A percentile compares a stretch with the other conserved stretches of the same genome.
phyloP scores from a whole-genome alignment of 2,113 vertebrate genomes.

The Galbula dea region DNA sequence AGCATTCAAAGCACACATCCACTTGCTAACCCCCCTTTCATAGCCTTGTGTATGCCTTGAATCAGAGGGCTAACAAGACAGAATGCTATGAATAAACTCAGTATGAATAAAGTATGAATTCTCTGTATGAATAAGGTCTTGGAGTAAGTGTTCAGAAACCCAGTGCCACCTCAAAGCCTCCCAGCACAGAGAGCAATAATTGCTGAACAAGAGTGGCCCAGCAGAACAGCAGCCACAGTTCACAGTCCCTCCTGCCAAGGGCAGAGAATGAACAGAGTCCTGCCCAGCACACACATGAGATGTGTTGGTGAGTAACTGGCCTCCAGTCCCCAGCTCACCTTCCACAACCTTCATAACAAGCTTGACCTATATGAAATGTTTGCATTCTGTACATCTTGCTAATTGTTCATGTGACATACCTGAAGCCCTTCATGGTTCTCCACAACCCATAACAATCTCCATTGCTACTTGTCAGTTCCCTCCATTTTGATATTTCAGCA shows the following conservation, averaged over 20 bases:
- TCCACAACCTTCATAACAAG: neutral
- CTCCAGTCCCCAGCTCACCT: neutral
- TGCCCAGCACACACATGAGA: neutral
- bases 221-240: neutral
- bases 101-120: slow-evolving; percentile 66
- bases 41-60: slow-evolving; percentile 50
- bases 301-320: rapidly evolving
- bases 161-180: slow-evolving; percentile 12
- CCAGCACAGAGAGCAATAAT: neutral
- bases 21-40: slow-evolving; percentile 65
- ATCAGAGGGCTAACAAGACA: slow-evolving; percentile 58
- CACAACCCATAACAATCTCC: neutral
- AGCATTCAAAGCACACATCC: slow-evolving; percentile 53
- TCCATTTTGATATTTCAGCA: neutral
- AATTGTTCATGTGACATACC: neutral
- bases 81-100: slow-evolving; percentile 55
- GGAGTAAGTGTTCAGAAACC: slow-evolving; percentile 19
- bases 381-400: neutral
- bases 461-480: neutral
- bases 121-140: slow-evolving; percentile 44
- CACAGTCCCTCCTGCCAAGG: neutral
- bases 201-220: neutral
- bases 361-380: neutral
- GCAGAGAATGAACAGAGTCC: neutral
- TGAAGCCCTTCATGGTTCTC: neutral